phyloP scores from a whole-genome alignment of 1,140 invertebrate species.

The Seison nebaliae region DNA sequence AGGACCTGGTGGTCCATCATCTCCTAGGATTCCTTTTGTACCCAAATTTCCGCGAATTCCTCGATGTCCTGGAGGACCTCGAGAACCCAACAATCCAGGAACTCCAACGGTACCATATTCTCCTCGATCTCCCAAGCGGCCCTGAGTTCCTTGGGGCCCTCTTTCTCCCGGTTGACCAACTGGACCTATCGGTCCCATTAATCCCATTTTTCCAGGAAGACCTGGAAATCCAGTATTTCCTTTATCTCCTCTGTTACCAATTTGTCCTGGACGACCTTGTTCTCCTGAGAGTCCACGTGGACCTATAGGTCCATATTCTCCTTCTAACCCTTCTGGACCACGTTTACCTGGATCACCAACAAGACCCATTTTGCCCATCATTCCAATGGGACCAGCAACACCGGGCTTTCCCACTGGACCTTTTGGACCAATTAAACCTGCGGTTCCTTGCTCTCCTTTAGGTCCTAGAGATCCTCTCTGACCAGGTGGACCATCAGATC shows the following conservation, averaged over 20 bases:
- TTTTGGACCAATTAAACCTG: not conserved
- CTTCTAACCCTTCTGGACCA: constrained; percentile 27
- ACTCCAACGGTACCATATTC: too few species aligned
- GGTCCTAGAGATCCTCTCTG: not conserved
- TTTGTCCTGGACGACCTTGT: constrained; percentile 10
- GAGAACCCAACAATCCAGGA: too few species aligned
- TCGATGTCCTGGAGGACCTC: too few species aligned
- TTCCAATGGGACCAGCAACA: not conserved
- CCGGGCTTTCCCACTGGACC: constrained; percentile 5
- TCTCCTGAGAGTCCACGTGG: constrained; percentile 36
- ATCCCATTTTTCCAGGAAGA: not conserved
- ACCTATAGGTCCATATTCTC: constrained; percentile 30
- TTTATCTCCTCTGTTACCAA: constrained; percentile 5
- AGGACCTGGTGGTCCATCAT: too few species aligned
- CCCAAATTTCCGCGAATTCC: too few species aligned
- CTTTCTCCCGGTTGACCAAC: too few species aligned
- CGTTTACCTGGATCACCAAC: constrained; percentile 19
- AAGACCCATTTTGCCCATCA: not conserved
- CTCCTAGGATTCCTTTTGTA: too few species aligned
- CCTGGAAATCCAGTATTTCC: constrained; percentile 1
- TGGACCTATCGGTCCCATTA: too few species aligned
- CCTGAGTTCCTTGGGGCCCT: too few species aligned
- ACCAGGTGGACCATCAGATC: not conserved
- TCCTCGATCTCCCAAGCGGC: too few species aligned
- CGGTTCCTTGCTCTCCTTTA: not conserved